A percentile compares a stretch with the other conserved stretches of the same genome.
Evolutionary conservation across 1,140 invertebrate genomes (phyloP).

Genomic region (Pararge aegeria): DNA sequence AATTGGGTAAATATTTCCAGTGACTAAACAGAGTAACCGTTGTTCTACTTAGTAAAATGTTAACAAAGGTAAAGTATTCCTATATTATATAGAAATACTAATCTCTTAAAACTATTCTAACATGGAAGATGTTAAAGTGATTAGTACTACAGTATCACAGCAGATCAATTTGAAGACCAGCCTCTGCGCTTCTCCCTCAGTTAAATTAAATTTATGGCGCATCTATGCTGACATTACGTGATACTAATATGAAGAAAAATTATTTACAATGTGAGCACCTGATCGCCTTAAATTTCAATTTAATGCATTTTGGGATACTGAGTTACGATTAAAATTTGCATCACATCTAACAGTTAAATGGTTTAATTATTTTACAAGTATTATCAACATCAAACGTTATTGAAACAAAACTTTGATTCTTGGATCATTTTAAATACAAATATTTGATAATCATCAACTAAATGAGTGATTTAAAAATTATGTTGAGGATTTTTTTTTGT

Average conservation of each 20-base stretch:
- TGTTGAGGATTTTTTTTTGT: too few species aligned
- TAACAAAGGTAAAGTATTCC: slow-evolving; percentile 65
- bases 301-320: not conserved
- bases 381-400: slow-evolving; percentile 1
- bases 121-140: slow-evolving; percentile 67
- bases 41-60: slow-evolving; percentile 62
- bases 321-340: not conserved
- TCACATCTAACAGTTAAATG: not conserved
- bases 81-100: slow-evolving; percentile 70
- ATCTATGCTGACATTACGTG: not conserved
- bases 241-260: not conserved
- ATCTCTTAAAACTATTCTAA: slow-evolving; percentile 71
- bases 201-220: slow-evolving; percentile 11
- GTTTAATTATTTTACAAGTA: slow-evolving; percentile 8
- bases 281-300: not conserved
- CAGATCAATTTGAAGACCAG: slow-evolving; percentile 57
- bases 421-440: slow-evolving; percentile 13
- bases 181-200: slow-evolving; percentile 27
- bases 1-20: slow-evolving; percentile 62
- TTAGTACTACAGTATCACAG: slow-evolving; percentile 75
- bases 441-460: not conserved
- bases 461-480: not conserved
- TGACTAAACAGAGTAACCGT: slow-evolving; percentile 62
- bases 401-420: slow-evolving; percentile 22
- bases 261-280: not conserved